A percentile compares a stretch with the other conserved stretches of the same genome.
Evolutionary conservation across 1,140 invertebrate genomes (phyloP).

Genomic region (Trichonephila clavipes): DNA sequence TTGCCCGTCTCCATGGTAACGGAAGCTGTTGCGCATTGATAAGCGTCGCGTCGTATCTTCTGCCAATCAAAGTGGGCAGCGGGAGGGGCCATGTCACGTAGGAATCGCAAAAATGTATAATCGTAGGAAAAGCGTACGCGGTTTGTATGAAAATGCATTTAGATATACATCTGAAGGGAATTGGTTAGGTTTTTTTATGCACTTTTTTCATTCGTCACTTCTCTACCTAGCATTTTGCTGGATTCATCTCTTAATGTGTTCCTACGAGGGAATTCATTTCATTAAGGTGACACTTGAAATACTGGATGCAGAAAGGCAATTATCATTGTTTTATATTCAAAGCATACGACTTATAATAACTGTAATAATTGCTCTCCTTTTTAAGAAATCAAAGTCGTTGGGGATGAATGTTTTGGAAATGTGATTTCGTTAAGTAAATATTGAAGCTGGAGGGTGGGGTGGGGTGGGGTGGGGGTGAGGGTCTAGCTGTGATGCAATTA

Average conservation of each 20-base stretch:
- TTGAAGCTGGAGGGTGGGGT: not conserved
- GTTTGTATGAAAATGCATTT: conserved; percentile 51
- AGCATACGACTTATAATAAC: not conserved
- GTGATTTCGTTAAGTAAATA: not conserved
- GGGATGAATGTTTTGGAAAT: not conserved
- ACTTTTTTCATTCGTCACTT: conserved; percentile 12
- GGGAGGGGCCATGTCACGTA: conserved; percentile 71
- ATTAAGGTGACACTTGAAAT: conserved; percentile 46
- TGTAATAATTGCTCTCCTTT: not conserved
- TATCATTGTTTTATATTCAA: conserved; percentile 24
- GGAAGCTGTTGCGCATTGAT: conserved; percentile 76
- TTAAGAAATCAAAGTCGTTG: not conserved
- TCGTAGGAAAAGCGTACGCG: conserved; percentile 66
- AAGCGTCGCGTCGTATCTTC: conserved; percentile 66
- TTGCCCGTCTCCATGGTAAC: conserved; percentile 60
- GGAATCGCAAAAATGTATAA: conserved; percentile 62
- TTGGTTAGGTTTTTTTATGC: not conserved
- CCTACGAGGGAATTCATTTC: conserved; percentile 31
- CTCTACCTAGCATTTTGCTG: not conserved
- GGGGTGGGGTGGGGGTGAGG: too few relatives aligned
- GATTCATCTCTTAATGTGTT: conserved; percentile 11
- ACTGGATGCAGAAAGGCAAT: conserved; percentile 14
- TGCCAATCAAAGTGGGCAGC: conserved; percentile 56
- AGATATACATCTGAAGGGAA: conserved; percentile 50
- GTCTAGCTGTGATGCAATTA: too few relatives aligned